Conservation (phyloP, 2,113 vertebrate species). For the Chionomys nivalis region DNA sequence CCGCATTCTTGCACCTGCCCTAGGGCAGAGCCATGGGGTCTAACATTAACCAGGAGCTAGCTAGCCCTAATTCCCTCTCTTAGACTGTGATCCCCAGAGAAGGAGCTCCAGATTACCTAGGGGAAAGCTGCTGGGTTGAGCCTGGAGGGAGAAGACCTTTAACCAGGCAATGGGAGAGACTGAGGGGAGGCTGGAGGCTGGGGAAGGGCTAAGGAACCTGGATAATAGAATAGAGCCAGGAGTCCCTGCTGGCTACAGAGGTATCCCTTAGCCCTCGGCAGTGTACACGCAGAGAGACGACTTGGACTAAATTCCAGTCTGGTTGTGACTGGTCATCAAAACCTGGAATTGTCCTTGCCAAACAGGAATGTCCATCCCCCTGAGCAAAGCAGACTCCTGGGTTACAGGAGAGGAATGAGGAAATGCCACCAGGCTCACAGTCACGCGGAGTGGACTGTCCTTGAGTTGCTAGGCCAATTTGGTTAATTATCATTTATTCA, state of each 20-base stretch:
- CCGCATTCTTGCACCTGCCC: neutral
- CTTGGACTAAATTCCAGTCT: neutral
- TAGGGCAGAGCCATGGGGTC: neutral
- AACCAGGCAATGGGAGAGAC: neutral
- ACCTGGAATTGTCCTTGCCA: constrained; percentile 3
- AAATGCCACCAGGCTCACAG: neutral
- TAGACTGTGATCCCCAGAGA: neutral
- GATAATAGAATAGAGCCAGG: neutral
- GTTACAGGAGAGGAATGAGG: neutral
- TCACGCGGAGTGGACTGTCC: neutral
- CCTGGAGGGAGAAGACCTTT: neutral
- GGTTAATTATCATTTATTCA: neutral
- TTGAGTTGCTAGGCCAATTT: neutral
- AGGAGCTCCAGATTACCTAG: neutral
- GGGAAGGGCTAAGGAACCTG: neutral
- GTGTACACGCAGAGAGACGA: neutral
- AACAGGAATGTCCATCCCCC: neutral
- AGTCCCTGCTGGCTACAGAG: neutral
- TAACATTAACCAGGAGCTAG: neutral
- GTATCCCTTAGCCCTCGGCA: neutral
- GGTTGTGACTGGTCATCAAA: neutral
- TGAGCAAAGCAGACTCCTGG: neutral
- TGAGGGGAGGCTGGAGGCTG: neutral
- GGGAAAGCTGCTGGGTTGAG: neutral
- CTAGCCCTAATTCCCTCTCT: neutral